Evolutionary conservation across 2,113 vertebrate species (phyloP), one percentile per base, ranked within the genome.

Genomic region (Calidris pygmaea): DNA sequence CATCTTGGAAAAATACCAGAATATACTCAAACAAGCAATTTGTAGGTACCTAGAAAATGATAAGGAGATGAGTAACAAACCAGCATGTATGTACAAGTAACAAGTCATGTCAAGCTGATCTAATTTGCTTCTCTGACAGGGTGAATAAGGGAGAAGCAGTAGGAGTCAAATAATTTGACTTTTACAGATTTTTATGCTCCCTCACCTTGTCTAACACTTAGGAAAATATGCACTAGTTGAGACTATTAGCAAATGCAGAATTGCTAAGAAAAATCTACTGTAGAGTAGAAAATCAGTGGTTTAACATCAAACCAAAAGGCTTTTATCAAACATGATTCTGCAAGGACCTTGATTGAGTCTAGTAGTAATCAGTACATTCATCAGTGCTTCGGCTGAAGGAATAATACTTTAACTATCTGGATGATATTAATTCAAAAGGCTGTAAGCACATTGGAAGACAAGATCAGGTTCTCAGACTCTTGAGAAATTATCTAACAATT

Each of bases 121-220:
- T 88, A 48, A 83, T 90, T 92, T 95, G 92, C 41, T 90, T 86
- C 67, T 79, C 59, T 84, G 83, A 84, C 45, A 90, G 17, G 23
- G 11, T 92, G 80, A 95, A 83, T 77, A 89, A 90, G 32, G 23
- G 12, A 80, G 37, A 93, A 83, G 32, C 11, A 70, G 59, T 87
- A 70, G 35, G 65, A 93, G 35, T 88, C 14, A 95, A 89, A 81
- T 60, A 75, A 90, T 73, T 79, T 79, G 5, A 85, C 48, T 90
- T 91, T 30, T 76, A 76, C 1, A 1, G 24, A 50, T 92, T 80
- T 94, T 90, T 92, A 19, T 41, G 45, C 45, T 92, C 32, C 37
- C 26, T 90, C 15, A 48, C 29, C 3, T 0, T 83, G 52, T 75
- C 53, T 79, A 85, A 91, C 58, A 58, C 48, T 27, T 80, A 86